Conservation (phyloP, 2,797 vertebrate species). For the Peromyscus eremicus region DNA sequence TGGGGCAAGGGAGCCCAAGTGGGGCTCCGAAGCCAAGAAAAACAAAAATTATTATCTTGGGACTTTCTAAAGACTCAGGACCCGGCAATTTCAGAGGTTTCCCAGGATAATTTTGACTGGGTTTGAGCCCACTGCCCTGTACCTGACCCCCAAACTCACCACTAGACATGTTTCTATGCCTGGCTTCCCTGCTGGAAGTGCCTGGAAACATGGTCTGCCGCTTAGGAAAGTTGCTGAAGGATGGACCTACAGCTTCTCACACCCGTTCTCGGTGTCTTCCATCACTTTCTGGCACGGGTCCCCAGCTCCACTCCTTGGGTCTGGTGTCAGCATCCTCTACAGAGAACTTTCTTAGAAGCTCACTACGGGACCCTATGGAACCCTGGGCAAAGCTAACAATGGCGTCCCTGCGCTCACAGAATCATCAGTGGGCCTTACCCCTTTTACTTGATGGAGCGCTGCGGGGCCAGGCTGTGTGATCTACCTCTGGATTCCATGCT, state of each 20-base stretch:
- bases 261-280: not conserved
- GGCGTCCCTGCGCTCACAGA: not conserved
- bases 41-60: conserved; percentile 52
- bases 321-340: not conserved
- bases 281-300: not conserved
- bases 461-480: not conserved
- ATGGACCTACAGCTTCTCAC: not conserved
- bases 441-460: not conserved
- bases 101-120: not conserved
- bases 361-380: not conserved
- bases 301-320: not conserved
- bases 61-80: conserved; percentile 36
- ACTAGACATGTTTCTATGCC: not conserved
- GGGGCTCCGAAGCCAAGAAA: conserved; percentile 38
- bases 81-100: conserved; percentile 22
- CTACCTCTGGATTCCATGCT: not conserved
- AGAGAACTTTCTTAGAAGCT: not conserved
- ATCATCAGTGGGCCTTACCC: not conserved
- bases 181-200: not conserved
- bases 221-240: not conserved
- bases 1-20: conserved; percentile 14
- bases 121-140: not conserved
- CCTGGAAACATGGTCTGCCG: not conserved
- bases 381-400: not conserved
- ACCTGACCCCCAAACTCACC: not conserved